Percentiles rank a stretch among this genome's conserved stretches.
Evolutionary conservation across 2,113 vertebrate species (phyloP).

Genomic region (Chloebia gouldiae): DNA sequence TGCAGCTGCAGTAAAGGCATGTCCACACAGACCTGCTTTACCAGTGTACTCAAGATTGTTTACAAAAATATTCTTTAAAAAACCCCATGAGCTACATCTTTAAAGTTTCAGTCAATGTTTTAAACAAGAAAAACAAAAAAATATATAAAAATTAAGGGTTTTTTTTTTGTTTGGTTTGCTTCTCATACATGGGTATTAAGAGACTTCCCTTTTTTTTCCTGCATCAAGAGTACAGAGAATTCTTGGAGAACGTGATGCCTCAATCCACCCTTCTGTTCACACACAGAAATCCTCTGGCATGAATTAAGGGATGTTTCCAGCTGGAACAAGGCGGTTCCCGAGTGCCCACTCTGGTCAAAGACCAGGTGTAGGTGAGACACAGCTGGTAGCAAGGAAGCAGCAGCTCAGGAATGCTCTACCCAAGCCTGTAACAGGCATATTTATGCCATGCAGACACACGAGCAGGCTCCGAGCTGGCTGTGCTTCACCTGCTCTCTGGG

Average conservation of each 20-base stretch:
- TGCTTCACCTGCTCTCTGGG: background rate
- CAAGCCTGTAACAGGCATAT: background rate
- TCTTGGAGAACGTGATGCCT: background rate
- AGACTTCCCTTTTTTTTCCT: background rate
- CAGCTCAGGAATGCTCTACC: background rate
- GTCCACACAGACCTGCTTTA: background rate
- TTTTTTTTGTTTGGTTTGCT: background rate
- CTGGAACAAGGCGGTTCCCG: background rate
- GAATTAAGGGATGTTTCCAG: background rate
- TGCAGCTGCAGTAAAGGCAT: background rate
- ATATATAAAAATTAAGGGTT: accelerated
- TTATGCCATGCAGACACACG: accelerated
- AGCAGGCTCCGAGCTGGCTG: background rate
- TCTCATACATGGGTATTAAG: background rate
- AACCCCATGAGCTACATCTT: accelerated
- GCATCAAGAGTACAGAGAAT: background rate
- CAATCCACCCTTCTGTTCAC: background rate
- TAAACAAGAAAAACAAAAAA: background rate
- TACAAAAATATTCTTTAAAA: background rate
- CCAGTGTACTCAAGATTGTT: background rate
- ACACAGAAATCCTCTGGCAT: background rate
- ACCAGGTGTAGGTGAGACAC: background rate
- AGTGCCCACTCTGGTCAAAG: background rate
- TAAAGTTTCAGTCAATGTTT: background rate
- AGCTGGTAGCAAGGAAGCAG: background rate